These are phyloP conservation scores for Pectinophora gossypiella DNA, from an alignment of 1,140 invertebrate genomes.

Conservation along the genomic window DNA sequence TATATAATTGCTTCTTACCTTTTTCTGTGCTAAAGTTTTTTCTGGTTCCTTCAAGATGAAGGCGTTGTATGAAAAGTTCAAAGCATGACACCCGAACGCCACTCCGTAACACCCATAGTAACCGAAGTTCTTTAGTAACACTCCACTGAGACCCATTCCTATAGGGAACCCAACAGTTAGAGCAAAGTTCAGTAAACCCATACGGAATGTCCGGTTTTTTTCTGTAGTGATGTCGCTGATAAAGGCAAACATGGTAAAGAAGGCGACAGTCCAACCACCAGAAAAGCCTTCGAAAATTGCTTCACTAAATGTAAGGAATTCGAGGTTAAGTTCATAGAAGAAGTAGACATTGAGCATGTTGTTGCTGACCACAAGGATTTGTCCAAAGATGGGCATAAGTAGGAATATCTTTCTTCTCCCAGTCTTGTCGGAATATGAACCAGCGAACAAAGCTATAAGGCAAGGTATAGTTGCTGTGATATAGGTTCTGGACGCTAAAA, in stretches of 20 bases:
- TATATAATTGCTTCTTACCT: too few species aligned
- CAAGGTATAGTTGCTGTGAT: conserved; percentile 66
- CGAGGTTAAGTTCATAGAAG: conserved; percentile 63
- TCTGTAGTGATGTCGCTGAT: conserved; percentile 74
- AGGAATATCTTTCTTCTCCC: conserved; percentile 75
- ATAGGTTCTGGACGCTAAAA: conserved; percentile 43
- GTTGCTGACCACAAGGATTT: conserved; percentile 55
- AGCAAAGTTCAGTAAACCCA: conserved; percentile 75
- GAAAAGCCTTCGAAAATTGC: conserved; percentile 68
- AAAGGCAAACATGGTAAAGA: conserved; percentile 74
- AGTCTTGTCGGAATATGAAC: conserved; percentile 76
- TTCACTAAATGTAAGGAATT: conserved; percentile 66
- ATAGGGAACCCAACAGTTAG: conserved; percentile 67
- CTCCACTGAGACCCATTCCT: conserved; percentile 61
- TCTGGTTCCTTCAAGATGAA: conserved; percentile 73
- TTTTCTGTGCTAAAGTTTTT: conserved; percentile 76
- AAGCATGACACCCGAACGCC: conserved; percentile 34
- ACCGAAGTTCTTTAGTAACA: conserved; percentile 53
- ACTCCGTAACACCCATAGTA: conserved; percentile 61
- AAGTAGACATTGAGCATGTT: conserved; percentile 72
- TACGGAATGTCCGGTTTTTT: conserved; percentile 73
- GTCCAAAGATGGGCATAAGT: conserved; percentile 44
- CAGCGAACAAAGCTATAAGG: conserved; percentile 78
- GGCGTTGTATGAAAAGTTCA: conserved; percentile 49
- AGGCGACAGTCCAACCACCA: conserved; percentile 71